Base-by-base conservation (phyloP, 1,140 invertebrate species). In the Drosophila pectinifera region DNA sequence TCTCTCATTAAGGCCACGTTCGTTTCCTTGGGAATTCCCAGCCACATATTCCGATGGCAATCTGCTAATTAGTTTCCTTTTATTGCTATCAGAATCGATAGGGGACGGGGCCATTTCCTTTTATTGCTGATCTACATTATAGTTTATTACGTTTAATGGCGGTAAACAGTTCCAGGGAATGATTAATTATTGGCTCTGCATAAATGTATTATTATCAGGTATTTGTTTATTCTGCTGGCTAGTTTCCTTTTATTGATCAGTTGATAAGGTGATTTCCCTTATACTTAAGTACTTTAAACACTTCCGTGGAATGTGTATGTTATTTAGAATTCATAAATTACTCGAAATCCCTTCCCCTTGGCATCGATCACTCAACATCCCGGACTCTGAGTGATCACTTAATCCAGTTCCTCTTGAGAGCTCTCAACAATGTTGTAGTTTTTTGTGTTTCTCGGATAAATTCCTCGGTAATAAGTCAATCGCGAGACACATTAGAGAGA, bases 391-490 rank as follows among this genome's bases (percentile, higher is more conserved):
- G 43, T 68, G 41, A 69, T 69, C 63, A 51, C 67, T 34, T 69
- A 69, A 68, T 69, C 63, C 58, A 67, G 42, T 63, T 64, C 59
- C 43, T 64, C 63, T 63, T 64, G 42, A 64, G 64, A 55, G 39
- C 31, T 45, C 46, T 45, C 46, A 39, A 49, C 34, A 49, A 48
- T 67, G 42, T 51, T 51, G 46, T 49, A 49, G 24, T 61, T 65
- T 64, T 65, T 49, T 38, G 26, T 70, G 63, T 42, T 39, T 70
- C 43, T 20, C 63, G 24, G 26, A 70, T 70, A 70, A 70, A 70
- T 70, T 70, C 68, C 68, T 48, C 65, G 36, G 49, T 70, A 70
- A 70, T 70, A 70, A 70, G 64, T 70, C 68, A 70, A 70, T 70
- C 68, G 51, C 14, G 31, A 57, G 64, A 36, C 64, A 70, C 67